These are phyloP conservation scores for Microtus pennsylvanicus DNA, from an alignment of 2,113 vertebrate species.

Conservation along the genomic window DNA sequence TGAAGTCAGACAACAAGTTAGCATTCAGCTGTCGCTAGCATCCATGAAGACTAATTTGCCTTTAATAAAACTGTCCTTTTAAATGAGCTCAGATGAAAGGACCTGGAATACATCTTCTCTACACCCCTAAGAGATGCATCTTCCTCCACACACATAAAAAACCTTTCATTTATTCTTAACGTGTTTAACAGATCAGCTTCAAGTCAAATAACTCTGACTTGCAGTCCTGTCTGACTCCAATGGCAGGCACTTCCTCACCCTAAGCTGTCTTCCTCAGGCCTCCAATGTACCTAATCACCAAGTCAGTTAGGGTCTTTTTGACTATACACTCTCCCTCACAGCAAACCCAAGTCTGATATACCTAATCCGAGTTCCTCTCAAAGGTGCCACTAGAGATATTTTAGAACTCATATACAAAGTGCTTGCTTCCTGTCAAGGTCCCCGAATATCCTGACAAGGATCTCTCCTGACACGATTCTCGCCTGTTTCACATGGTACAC, in stretches of 20 bases:
- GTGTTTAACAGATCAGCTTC: neutral
- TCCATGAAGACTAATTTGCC: neutral
- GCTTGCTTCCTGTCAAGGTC: too few species aligned
- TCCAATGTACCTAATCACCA: neutral
- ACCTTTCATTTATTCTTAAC: neutral
- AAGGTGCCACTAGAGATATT: neutral
- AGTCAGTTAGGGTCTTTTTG: neutral
- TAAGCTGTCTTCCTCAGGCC: neutral
- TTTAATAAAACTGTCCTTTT: slow-evolving; percentile 10
- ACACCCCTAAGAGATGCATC: neutral
- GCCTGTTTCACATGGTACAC: neutral
- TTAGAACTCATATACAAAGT: neutral
- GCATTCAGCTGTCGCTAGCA: neutral
- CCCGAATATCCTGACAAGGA: neutral
- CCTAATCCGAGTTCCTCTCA: neutral
- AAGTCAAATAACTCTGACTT: neutral
- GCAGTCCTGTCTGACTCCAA: neutral
- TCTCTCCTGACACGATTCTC: neutral
- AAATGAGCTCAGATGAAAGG: neutral
- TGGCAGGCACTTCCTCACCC: neutral
- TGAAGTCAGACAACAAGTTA: neutral
- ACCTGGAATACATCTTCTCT: neutral
- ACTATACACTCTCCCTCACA: neutral
- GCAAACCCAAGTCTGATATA: neutral
- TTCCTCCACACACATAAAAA: neutral